Evolutionary conservation across 2,888 invertebrate genomes (phyloP).

Genomic region (Leptopterna dolabrata): DNA sequence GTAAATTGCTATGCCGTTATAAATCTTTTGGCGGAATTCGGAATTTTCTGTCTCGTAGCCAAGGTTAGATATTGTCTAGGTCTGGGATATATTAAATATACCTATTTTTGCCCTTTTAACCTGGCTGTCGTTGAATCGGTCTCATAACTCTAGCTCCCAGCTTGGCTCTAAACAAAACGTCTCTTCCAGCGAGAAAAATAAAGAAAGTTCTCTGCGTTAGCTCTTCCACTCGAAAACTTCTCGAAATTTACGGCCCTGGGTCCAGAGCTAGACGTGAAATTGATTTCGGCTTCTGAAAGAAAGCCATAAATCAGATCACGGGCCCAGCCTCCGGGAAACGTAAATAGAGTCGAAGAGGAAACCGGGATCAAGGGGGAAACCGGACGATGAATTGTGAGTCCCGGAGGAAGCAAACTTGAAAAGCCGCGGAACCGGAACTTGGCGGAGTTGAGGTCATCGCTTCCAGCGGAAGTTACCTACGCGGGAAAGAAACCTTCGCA

Average conservation of each 20-base stretch:
- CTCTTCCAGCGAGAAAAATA: not conserved
- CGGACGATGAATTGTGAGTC: constrained; percentile 4
- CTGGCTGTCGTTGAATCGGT: too few relatives aligned
- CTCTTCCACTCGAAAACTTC: not conserved
- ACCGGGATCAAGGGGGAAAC: not conserved
- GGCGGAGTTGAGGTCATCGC: not conserved
- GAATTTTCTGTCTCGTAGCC: too few relatives aligned
- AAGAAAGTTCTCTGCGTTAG: not conserved
- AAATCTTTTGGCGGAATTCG: too few relatives aligned
- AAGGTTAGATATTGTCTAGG: too few relatives aligned
- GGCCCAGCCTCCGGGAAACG: not conserved
- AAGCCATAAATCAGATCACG: constrained; percentile 9
- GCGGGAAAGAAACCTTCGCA: constrained; percentile 2
- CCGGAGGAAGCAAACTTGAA: not conserved
- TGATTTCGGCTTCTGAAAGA: not conserved
- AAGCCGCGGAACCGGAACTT: not conserved
- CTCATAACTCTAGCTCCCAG: too few relatives aligned
- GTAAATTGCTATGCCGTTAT: too few relatives aligned
- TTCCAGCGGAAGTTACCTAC: constrained; percentile 8
- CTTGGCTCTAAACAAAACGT: not conserved
- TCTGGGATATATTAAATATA: too few relatives aligned
- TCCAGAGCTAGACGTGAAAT: not conserved
- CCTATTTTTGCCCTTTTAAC: too few relatives aligned
- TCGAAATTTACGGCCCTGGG: not conserved
- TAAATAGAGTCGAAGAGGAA: not conserved